Percentiles rank a stretch among this genome's conserved stretches.
Evolutionary conservation across 2,888 invertebrate genomes (phyloP).

Genomic region (Trypoxylon attenuatum): DNA sequence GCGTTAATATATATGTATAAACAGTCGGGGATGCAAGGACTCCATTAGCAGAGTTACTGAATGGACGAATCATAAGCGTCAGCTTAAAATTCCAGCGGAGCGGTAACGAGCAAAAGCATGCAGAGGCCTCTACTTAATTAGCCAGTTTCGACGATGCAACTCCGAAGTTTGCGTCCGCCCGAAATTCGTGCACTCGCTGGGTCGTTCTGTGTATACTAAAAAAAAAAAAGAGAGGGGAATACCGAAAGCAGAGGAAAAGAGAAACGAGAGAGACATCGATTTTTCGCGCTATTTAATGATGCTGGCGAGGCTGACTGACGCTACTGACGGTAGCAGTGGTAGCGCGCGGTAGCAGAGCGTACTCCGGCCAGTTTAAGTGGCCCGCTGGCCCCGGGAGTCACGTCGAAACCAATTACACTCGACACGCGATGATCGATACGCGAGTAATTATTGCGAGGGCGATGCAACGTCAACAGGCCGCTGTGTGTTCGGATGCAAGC

Average conservation of each 20-base stretch:
- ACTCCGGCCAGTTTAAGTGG: slow-evolving; percentile 49
- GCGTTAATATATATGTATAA: too few species aligned
- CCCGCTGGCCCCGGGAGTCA: slow-evolving; percentile 40
- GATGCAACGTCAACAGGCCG: slow-evolving; percentile 61
- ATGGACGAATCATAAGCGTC: slow-evolving; percentile 17
- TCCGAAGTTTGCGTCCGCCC: slow-evolving; percentile 23
- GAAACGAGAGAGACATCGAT: slow-evolving; percentile 19
- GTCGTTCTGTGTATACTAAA: too few species aligned
- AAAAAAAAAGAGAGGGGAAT: too few species aligned
- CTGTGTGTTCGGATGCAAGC: slow-evolving; percentile 28
- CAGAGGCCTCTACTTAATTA: slow-evolving; percentile 22
- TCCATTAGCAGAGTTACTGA: slow-evolving; percentile 28
- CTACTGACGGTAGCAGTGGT: too few species aligned
- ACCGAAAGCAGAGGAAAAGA: too few species aligned
- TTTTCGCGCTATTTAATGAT: too few species aligned
- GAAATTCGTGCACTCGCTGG: too few species aligned
- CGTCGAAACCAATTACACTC: slow-evolving; percentile 51
- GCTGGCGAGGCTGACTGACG: too few species aligned
- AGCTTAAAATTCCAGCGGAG: slow-evolving; percentile 10
- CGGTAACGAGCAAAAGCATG: slow-evolving; percentile 15
- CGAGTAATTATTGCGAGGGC: slow-evolving; percentile 58
- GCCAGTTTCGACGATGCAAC: slow-evolving; percentile 15
- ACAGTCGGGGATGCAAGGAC: slow-evolving; percentile 1
- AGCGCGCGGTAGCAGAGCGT: too few species aligned
- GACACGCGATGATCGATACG: slow-evolving; percentile 59